Base-by-base conservation (phyloP, 1,140 invertebrate genomes). In the Ceratina australensis region DNA sequence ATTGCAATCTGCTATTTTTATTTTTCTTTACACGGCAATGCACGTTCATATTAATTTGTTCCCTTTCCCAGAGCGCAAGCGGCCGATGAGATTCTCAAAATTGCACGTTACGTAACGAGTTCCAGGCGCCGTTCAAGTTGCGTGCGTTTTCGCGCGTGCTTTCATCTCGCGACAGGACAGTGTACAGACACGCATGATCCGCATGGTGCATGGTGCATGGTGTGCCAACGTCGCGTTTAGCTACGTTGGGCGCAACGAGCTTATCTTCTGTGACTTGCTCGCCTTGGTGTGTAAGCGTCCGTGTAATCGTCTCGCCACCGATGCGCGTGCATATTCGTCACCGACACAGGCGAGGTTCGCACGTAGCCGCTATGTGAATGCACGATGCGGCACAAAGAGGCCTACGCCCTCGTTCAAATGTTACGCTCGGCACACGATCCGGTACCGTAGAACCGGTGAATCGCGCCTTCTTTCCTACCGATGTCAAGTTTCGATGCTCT, bases 371-470 rank as follows among this genome's bases (percentile, higher is more conserved):
- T 10, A 42, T 42, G 59, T 59, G 75, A 82, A 80, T 69, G 72
- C 74, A 84, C 76, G 86, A 78, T 64, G 66, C 78, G 69, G 72
- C 64, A 80, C 64, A 81, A 47, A 73, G 73, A 83, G 79, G 82
- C 81, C 86, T 89, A 91, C 89, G 89, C 89, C 88, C 85, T 87
- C 86, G 80, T 79, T 83, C 85, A 91, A 91, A 91, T 91, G 90
- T 90, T 91, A 91, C 89, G 86, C 85, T 83, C 72, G 90, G 89
- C 90, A 89, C 90, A 91, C 90, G 90, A 86, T 91, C 88, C 60
- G 52, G 22, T 28, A 42, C 52, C 54, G 65, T 82, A 83, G 83
- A 82, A 84, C 79, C 80, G 73, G 72, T 85, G 86, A 82, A 89
- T 90, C 85, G 83, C 86, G 86, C 86, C 84, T 87, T 87, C 79